Evolutionary conservation across 2,888 invertebrate species (phyloP).

Genomic region (Bembecia ichneumoniformis): DNA sequence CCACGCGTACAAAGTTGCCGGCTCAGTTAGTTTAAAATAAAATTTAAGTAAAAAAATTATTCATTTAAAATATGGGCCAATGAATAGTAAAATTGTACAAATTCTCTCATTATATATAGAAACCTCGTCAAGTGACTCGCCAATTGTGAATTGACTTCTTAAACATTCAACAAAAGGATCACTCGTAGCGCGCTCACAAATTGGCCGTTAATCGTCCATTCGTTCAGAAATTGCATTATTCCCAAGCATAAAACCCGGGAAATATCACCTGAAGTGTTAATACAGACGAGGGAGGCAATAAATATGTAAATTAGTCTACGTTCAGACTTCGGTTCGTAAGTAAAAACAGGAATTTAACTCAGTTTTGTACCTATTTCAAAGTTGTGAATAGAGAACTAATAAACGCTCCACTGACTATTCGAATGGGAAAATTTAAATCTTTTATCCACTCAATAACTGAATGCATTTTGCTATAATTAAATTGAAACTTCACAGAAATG

Average conservation of each 20-base stretch:
- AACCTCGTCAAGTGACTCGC: too few relatives aligned
- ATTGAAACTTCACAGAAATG: too few relatives aligned
- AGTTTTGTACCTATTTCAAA: neutral
- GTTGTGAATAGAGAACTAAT: neutral
- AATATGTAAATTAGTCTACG: slow-evolving; percentile 7
- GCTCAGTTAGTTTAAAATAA: too few relatives aligned
- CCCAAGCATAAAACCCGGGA: slow-evolving; percentile 6
- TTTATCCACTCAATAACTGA: neutral
- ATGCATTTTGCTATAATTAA: neutral
- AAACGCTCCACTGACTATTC: neutral
- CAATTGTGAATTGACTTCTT: neutral
- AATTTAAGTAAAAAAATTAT: too few relatives aligned
- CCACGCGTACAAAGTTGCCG: too few relatives aligned
- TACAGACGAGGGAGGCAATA: slow-evolving; percentile 10
- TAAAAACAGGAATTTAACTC: slow-evolving; percentile 4
- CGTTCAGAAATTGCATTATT: slow-evolving; percentile 15
- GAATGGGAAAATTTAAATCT: neutral
- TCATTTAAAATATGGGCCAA: too few relatives aligned
- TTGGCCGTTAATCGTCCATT: slow-evolving; percentile 14
- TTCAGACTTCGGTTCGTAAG: slow-evolving; percentile 3
- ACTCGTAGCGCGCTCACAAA: slow-evolving; percentile 10
- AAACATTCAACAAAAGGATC: neutral
- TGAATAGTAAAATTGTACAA: too few relatives aligned
- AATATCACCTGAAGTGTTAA: slow-evolving; percentile 10
- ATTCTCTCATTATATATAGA: too few relatives aligned